Evolutionary conservation across 2,888 invertebrate genomes (phyloP).

Genomic region (Ophion slaviceki): DNA sequence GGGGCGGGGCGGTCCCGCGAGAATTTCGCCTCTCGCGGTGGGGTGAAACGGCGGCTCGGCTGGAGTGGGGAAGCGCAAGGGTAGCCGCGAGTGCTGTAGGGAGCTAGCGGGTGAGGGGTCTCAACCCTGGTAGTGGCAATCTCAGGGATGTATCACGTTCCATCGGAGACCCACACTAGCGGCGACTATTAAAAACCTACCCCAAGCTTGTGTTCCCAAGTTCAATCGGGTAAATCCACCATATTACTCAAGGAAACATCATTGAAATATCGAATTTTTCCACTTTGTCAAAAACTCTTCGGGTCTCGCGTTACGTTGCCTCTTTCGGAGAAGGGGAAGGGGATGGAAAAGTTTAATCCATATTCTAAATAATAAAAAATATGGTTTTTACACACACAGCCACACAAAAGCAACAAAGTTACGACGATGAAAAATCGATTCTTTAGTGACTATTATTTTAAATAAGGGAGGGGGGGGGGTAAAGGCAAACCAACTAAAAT

Average conservation of each 20-base stretch:
- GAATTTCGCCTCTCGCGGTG: neutral
- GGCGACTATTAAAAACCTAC: conserved; percentile 60
- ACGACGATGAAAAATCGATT: no score
- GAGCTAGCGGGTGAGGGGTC: conserved; percentile 45
- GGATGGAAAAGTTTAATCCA: no score
- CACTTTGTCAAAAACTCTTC: neutral
- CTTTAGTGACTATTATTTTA: no score
- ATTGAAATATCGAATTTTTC: neutral
- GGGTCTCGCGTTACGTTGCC: no score
- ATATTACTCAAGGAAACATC: no score
- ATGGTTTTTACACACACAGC: no score
- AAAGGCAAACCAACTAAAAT: no score
- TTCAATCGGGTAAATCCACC: conserved; percentile 42
- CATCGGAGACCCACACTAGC: conserved; percentile 28
- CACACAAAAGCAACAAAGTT: no score
- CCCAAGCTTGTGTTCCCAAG: conserved; percentile 64
- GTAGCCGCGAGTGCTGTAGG: neutral
- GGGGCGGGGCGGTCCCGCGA: neutral
- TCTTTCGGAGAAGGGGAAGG: no score
- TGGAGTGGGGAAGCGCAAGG: neutral
- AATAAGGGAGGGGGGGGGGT: no score
- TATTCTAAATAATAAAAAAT: no score
- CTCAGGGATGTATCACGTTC: conserved; percentile 49
- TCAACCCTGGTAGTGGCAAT: conserved; percentile 50
- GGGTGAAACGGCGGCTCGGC: neutral